Evolutionary conservation across 2,797 vertebrate genomes (phyloP).

Genomic region (Pterois miles): DNA sequence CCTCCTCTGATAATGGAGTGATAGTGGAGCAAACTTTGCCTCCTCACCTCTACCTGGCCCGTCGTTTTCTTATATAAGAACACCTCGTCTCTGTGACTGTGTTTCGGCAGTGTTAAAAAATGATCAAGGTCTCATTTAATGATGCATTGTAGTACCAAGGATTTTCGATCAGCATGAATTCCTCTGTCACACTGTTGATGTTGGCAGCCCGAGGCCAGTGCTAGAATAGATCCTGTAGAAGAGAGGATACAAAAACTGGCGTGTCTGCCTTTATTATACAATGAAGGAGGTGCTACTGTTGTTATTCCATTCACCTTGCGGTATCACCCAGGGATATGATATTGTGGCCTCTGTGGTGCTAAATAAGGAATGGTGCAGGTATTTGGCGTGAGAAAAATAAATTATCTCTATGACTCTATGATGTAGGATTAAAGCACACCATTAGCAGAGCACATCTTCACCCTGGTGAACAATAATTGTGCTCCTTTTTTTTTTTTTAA

Average conservation of each 20-base stretch:
- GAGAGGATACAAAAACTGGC: conserved; percentile 31
- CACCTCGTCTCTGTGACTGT: not conserved
- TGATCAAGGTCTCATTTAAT: conserved; percentile 65
- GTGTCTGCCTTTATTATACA: conserved; percentile 37
- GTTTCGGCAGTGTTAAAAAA: conserved; percentile 46
- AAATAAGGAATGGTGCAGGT: not conserved
- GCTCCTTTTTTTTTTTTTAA: conserved; percentile 46
- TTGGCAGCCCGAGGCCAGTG: conserved; percentile 50
- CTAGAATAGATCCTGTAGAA: conserved; percentile 40
- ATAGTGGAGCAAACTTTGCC: not conserved
- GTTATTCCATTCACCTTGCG: conserved; percentile 23
- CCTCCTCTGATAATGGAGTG: not conserved
- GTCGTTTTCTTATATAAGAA: not conserved
- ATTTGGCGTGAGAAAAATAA: not conserved
- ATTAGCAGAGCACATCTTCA: conserved; percentile 35
- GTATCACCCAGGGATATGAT: not conserved
- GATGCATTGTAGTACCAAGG: conserved; percentile 49
- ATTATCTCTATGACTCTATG: not conserved
- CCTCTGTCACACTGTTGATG: conserved; percentile 44
- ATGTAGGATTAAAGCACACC: conserved; percentile 17
- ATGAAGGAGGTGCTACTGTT: conserved; percentile 9
- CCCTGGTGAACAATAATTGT: conserved; percentile 55
- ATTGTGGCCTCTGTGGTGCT: not conserved
- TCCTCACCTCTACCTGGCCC: not conserved
- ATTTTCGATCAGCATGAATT: conserved; percentile 29